Conservation (phyloP, 2,888 invertebrate species). For the Orgyia antiqua region DNA sequence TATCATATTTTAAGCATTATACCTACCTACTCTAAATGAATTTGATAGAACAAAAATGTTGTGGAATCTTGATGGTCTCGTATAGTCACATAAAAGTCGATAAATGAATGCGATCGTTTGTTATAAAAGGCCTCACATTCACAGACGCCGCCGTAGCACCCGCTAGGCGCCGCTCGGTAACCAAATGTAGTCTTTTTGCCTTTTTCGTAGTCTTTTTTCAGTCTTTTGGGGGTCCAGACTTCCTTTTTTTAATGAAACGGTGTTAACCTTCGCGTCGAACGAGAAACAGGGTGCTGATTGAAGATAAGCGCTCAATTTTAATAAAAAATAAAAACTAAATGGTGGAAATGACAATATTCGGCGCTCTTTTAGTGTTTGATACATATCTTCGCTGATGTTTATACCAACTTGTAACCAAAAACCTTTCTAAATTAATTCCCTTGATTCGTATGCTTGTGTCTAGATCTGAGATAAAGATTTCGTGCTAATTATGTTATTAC, state of each 20-base stretch:
- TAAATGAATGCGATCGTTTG: conserved; percentile 24
- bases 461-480: conserved; percentile 3
- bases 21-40: no score
- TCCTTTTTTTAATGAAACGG: conserved; percentile 70
- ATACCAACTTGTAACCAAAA: conserved; percentile 18
- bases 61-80: no score
- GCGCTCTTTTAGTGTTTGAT: conserved; percentile 48
- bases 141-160: conserved; percentile 71
- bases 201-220: conserved; percentile 57
- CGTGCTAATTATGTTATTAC: conserved; percentile 2
- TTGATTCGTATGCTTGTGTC: conserved; percentile 15
- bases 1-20: no score
- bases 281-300: conserved; percentile 76
- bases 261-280: conserved; percentile 75
- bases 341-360: conserved; percentile 65
- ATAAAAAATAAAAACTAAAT: conserved; percentile 35
- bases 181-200: conserved; percentile 68
- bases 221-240: conserved; percentile 74
- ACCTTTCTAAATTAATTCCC: conserved; percentile 40
- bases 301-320: conserved; percentile 60
- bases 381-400: conserved; percentile 45
- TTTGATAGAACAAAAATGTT: no score
- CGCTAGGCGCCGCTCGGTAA: conserved; percentile 74
- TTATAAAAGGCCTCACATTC: conserved; percentile 55
- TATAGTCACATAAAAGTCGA: no score